Evolutionary conservation across 2,888 invertebrate species (phyloP), one percentile per base, ranked within the genome.

Genomic region (Heliconius sara): DNA sequence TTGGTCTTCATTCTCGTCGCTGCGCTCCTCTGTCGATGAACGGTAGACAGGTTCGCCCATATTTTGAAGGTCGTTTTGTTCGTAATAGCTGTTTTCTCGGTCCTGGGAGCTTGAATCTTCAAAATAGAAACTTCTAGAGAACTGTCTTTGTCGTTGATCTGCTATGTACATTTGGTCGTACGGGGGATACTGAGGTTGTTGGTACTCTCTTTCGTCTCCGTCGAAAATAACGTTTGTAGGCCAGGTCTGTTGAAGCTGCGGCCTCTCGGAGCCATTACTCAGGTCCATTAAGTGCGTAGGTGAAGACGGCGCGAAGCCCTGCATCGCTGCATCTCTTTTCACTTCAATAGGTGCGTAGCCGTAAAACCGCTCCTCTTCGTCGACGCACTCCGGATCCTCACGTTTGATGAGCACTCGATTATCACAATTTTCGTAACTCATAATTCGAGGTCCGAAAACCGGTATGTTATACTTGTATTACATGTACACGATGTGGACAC

Each of bases 101-200:
- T 94, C 94, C 81, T 93, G 92, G 0, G 94, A 94, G 83, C 90
- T 94, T 66, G 94, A 95, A 84, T 95, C 94, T 70, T 95, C 95
- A 84, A 90, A 93, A 84, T 93, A 94, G 78, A 92, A 89, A 81
- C 87, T 91, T 83, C 91, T 88, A 0, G 89, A 80, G 39, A 89
- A 85, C 83, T 91, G 92, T 79, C 91, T 87, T 70, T 90, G 92
- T n/a, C 91, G 87, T 73, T 91, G 91, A 79, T 92, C 92, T 39
- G 83, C 79, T 12, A 87, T 83, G 81, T 88, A 92, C 82, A 91
- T 90, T 65, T 88, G 90, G 27, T 93, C 91, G 86, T 91, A 92
- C 2, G 88, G 82, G 25, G 85, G 85, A 79, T 89, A 92, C n/a
- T 90, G 88, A 16, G 88, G 80, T 39, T 89, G 90, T 52, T 90